Percentiles rank a stretch among this genome's conserved stretches.
Conservation (phyloP, 2,888 invertebrate species). For the Oscheius sp. region DNA sequence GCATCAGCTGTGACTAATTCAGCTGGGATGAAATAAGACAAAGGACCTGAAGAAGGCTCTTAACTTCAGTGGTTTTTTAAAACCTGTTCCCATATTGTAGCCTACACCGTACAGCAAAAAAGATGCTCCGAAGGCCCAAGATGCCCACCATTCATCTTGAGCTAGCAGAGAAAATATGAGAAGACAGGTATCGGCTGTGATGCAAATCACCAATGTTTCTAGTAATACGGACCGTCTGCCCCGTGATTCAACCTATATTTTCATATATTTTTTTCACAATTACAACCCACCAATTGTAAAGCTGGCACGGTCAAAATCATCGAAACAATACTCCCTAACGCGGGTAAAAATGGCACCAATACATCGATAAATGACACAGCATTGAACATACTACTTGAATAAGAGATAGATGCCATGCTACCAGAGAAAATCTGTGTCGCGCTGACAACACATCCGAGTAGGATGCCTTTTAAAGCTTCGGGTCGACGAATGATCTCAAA, state of each 20-base stretch:
- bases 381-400: constrained; percentile 64
- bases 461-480: constrained; percentile 46
- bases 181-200: constrained; percentile 52
- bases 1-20: constrained; percentile 60
- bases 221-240: constrained; percentile 61
- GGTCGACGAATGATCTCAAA: constrained; percentile 40
- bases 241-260: constrained; percentile 55
- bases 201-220: constrained; percentile 58
- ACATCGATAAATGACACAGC: constrained; percentile 58
- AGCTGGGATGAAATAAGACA: constrained; percentile 62
- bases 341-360: constrained; percentile 60
- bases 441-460: constrained; percentile 62
- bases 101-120: constrained; percentile 65
- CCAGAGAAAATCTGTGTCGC: constrained; percentile 62
- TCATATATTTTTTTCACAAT: not conserved
- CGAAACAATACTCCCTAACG: constrained; percentile 59
- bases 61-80: too few species aligned
- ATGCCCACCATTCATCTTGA: constrained; percentile 51
- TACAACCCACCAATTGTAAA: constrained; percentile 49
- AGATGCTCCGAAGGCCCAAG: constrained; percentile 56
- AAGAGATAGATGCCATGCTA: constrained; percentile 63
- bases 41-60: constrained; percentile 40
- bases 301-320: constrained; percentile 63
- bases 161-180: constrained; percentile 57
- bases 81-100: constrained; percentile 63